Evolutionary conservation across 35 echinoderm and acorn worm genomes (phyloP), one percentile per base, ranked within the genome.

Genomic region (Heliocidaris tuberculata): DNA sequence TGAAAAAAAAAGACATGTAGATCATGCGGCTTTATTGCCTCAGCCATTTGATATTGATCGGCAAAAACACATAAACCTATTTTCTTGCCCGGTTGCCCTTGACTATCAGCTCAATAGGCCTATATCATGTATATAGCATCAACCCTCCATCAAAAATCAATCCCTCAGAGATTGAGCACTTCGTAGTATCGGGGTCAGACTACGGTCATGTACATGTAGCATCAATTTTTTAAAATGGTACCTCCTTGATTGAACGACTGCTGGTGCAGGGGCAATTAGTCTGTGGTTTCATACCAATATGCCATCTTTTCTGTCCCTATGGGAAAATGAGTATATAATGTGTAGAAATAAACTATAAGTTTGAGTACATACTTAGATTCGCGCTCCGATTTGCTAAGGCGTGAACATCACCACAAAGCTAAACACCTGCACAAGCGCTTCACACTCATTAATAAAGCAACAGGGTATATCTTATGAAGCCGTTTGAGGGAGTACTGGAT

Each of bases 131-230:
- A n/a, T n/a, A 89, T 47, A 32, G 87, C 87, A 78, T 78, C 65
- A 78, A 17, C 65, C 27, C 35, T 42, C 21, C 47, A 48, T 47
- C 87, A 89, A 89, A 89, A 89, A 89, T 89, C 87, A 47, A 89
- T 89, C 31, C 47, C 12, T 32, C 31, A 9, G 87, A 48, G 87
- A 19, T 48, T 48, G 31, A 89, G 29, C 87, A 13, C 31, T 48
- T 89, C 47, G 87, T 32, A 42, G 87, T 78, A 78, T 27, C 31
- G 87, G 24, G 87, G 87, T 89, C 87, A 89, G 31, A 13, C 12
- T 31, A 13, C 31, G 87, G 87, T 89, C 87, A 89, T 48, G 47
- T 47, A 32, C 87, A 89, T 47, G 31, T 48, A 47, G 87, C 87
- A 32, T 47, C 87, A 24, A 48, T 89, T 47, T 48, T 19, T 17